Evolutionary conservation across 2,113 vertebrate species (phyloP).

Genomic region (Rostratula benghalensis): DNA sequence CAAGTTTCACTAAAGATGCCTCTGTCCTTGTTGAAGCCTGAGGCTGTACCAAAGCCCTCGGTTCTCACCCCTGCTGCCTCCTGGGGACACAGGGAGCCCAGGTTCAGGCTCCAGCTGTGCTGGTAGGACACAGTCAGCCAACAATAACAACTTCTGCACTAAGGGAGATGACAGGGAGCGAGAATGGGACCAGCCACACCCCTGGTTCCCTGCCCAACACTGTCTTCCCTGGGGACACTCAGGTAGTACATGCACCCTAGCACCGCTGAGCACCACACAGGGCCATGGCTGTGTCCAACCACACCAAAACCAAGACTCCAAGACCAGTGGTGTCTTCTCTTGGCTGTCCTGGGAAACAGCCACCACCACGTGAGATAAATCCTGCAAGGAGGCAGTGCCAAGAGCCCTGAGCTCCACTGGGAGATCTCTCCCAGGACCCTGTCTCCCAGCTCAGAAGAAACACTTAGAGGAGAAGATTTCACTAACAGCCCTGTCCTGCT

Average conservation of each 20-base stretch:
- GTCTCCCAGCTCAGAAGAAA: background rate
- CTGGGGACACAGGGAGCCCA: background rate
- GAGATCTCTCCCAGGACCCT: background rate
- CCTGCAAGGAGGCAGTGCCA: background rate
- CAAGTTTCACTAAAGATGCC: background rate
- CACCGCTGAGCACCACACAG: fast-evolving
- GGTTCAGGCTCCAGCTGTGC: background rate
- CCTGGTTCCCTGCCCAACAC: fast-evolving
- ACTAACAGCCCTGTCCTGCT: background rate
- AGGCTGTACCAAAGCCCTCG: background rate
- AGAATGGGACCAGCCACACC: background rate
- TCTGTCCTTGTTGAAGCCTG: background rate
- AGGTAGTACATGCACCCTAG: background rate
- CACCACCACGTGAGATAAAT: background rate
- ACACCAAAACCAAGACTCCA: background rate
- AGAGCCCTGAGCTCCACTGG: background rate
- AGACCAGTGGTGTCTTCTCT: background rate
- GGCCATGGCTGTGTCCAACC: background rate
- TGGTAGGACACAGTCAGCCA: background rate
- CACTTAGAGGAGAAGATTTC: background rate
- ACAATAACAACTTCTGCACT: background rate
- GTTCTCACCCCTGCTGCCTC: background rate
- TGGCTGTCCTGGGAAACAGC: background rate
- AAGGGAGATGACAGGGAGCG: background rate
- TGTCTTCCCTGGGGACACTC: background rate